Base-by-base conservation (phyloP, 2,888 invertebrate species). In the Mechanitis messenoides region DNA sequence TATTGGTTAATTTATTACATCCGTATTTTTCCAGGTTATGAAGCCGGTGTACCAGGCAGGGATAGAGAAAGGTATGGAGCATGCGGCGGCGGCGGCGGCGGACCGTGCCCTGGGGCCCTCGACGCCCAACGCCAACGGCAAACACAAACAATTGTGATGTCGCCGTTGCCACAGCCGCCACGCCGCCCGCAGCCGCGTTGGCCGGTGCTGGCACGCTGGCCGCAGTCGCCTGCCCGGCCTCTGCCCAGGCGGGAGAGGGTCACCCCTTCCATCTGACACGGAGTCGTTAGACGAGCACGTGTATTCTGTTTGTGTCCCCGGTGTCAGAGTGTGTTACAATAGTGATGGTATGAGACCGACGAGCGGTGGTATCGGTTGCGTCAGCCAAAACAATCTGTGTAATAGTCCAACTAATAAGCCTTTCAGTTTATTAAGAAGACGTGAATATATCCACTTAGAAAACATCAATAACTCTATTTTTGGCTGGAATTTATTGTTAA, bases 1-100 rank as follows among this genome's bases (percentile, higher is more conserved):
- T 35, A 35, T 35, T 35, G 2, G 2, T 35, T 35, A 35, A 35
- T 5, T 35, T 35, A 35, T 35, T 9, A 42, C n/a, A 11, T 20
- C 20, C 11, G 11, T 47, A 45, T 31, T 12, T 7, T 62, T 68
- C 3, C 88, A 96, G 96, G 87, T 95, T 71, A 93, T 96, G 94
- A 95, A 95, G 84, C 96, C 96, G 69, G 84, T 94, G 68, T 96
- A 96, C 85, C 94, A 96, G 81, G 91, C 93, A 67, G 94, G 94
- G 79, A 91, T 96, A 79, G 95, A 96, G 87, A 95, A 94, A 83
- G 94, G 95, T 76, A 93, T 96, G 83, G 93, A 95, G 81, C 95
- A 94, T 83, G 95, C 95, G 74, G 95, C 95, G 70, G 93, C 92
- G 58, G 94, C 93, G 81, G 95, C 95, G 73, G 94, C 95, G 62